Percentiles rank a stretch among this genome's conserved stretches.
Conservation (phyloP, 2,113 vertebrate species). For the Nesospiza acunhae region DNA sequence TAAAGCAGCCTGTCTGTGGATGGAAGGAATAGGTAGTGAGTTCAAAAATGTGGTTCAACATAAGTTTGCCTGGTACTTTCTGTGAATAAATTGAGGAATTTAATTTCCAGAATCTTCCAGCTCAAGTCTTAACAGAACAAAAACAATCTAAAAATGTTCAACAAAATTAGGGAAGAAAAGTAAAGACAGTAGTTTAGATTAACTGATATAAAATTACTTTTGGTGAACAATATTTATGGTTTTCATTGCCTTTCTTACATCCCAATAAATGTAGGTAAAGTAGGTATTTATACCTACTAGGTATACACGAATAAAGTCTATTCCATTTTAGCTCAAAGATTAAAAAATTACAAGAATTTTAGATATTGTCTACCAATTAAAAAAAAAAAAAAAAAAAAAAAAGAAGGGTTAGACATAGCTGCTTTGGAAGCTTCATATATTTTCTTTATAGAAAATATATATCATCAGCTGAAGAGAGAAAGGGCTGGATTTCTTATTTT, state of each 20-base stretch:
- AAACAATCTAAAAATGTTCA: not conserved
- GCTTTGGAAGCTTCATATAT: not conserved
- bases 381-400: not conserved
- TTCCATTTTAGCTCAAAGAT: not conserved
- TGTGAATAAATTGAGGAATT: not conserved
- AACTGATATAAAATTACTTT: not conserved
- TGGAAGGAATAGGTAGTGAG: not conserved
- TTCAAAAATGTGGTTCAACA: not conserved
- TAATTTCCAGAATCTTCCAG: not conserved
- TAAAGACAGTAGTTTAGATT: not conserved
- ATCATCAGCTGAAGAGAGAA: not conserved
- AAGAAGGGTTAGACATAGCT: fast-evolving
- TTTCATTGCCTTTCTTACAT: not conserved
- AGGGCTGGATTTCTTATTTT: not conserved
- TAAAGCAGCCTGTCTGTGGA: not conserved
- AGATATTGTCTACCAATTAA: not conserved
- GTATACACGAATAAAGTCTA: not conserved
- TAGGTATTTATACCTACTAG: not conserved
- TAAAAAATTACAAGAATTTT: not conserved
- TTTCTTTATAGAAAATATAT: not conserved
- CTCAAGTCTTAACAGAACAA: not conserved
- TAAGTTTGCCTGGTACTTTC: not conserved
- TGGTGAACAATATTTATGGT: not conserved
- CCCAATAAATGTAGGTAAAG: not conserved
- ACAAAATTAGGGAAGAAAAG: not conserved